Percentiles rank a stretch among this genome's conserved stretches.
Conservation (phyloP, 2,113 vertebrate genomes). For the Sula dactylatra region DNA sequence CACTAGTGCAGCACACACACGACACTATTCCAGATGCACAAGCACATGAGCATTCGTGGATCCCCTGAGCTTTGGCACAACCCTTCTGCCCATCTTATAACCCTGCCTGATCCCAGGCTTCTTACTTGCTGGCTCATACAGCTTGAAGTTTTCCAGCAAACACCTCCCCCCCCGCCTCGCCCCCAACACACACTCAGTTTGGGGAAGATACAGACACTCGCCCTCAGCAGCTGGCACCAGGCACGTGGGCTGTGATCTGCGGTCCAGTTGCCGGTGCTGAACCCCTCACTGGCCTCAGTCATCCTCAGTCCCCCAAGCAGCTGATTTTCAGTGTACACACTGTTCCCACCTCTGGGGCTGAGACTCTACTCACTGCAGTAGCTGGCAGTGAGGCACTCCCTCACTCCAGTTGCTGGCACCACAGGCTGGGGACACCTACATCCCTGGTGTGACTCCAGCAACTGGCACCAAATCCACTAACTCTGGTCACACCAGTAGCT, state of each 20-base stretch:
- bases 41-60: rapidly evolving
- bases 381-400: not conserved
- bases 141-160: not conserved
- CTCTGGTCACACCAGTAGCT: not conserved
- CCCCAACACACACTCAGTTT: not conserved
- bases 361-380: not conserved
- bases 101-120: no score
- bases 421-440: not conserved
- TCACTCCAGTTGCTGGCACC: not conserved
- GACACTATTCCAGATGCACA: not conserved
- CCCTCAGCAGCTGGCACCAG: not conserved
- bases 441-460: not conserved
- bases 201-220: not conserved
- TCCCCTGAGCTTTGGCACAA: rapidly evolving
- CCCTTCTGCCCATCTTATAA: not conserved
- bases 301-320: not conserved
- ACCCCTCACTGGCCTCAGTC: not conserved
- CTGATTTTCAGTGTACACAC: not conserved
- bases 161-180: no score
- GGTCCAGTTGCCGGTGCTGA: not conserved
- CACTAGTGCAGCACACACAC: not conserved
- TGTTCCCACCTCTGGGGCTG: not conserved
- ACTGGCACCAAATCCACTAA: not conserved
- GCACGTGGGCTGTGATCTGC: rapidly evolving
- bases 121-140: not conserved